Evolutionary conservation across 2,888 invertebrate genomes (phyloP), one percentile per base, ranked within the genome.

Genomic region (Caenorhabditis wallacei): DNA sequence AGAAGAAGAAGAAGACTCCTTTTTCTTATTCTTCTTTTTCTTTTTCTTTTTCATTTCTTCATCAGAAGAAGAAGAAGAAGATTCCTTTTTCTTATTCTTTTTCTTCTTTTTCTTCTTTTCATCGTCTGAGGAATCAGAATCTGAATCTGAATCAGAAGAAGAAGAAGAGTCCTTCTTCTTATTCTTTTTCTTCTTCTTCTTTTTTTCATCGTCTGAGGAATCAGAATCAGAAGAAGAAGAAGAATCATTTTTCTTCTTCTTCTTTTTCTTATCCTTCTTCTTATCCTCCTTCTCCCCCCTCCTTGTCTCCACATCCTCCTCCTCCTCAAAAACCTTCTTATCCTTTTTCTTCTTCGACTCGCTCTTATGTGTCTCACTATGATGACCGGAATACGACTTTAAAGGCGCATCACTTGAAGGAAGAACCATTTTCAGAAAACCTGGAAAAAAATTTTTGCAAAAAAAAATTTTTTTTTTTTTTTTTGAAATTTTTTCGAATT

Each of bases 291-390:
- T 22, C 10, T 16, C 30, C 18, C 20, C 1, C 24, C 53, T 61
- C 18, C n/a, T n/a, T 13, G 13, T 13, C 37, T 74, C 74, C 18
- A 56, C 63, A 35, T 74, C 64, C 18, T 74, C 56, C 2, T 74
- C 64, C 22, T 63, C 64, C n/a, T 64, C 74, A 51, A 37, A 63
- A 53, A 54, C 54, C 54, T 61, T 63, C 64, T 74, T 74, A 26
- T 64, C 74, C 74, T 63, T 74, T 46, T 56, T 64, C 56, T 74
- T 74, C 48, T 64, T 74, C 46, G 64, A 30, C 16, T 64, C 74
- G 13, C 51, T 61, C 24, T 72, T 63, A 16, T 72, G 72, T 0
- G 72, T 72, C 54, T 63, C 72, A 26, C 51, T 63, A 40, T 72
- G 74, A 46, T 64, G 64, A 20, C 53, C 63, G 11, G 64, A 40